phyloP scores from a whole-genome alignment of 1,140 invertebrate species.

The Sarcophaga bullata region DNA sequence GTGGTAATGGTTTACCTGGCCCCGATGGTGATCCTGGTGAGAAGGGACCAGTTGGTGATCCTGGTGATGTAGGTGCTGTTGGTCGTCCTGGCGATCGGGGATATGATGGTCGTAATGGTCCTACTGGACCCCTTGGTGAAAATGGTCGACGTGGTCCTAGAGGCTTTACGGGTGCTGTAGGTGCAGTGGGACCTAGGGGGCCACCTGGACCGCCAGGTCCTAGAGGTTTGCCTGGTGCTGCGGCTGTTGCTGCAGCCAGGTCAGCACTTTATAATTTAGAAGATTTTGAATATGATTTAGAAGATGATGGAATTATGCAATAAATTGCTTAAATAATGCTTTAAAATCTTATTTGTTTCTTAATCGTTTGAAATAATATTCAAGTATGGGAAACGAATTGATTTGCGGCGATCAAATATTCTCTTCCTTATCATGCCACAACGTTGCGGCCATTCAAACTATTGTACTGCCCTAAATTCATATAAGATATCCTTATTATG shows the following conservation, averaged over 20 bases:
- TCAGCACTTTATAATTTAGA: slow-evolving; percentile 12
- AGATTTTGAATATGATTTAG: slow-evolving; percentile 36
- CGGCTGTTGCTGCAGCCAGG: background rate
- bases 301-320: slow-evolving; percentile 20
- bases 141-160: slow-evolving; percentile 37
- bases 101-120: slow-evolving; percentile 30
- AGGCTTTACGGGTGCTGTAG: slow-evolving; percentile 39
- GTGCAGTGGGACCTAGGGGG: slow-evolving; percentile 30
- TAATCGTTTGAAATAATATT: too few relatives aligned
- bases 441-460: too few relatives aligned
- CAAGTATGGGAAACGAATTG: too few relatives aligned
- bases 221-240: background rate
- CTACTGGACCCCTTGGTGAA: slow-evolving; percentile 10
- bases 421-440: too few relatives aligned
- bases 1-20: slow-evolving; percentile 30
- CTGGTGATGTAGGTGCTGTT: slow-evolving; percentile 9
- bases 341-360: too few relatives aligned
- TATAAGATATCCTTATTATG: too few relatives aligned
- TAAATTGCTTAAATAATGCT: background rate
- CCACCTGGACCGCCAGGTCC: slow-evolving; percentile 38
- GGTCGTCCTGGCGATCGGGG: slow-evolving; percentile 35
- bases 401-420: too few relatives aligned
- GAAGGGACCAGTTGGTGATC: slow-evolving; percentile 43
- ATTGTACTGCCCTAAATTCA: too few relatives aligned
- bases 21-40: slow-evolving; percentile 20